A percentile compares a stretch with the other conserved stretches of the same genome.
These are phyloP conservation scores for Alethe diademata DNA, from an alignment of 2,113 vertebrate genomes.

Conservation along the genomic window DNA sequence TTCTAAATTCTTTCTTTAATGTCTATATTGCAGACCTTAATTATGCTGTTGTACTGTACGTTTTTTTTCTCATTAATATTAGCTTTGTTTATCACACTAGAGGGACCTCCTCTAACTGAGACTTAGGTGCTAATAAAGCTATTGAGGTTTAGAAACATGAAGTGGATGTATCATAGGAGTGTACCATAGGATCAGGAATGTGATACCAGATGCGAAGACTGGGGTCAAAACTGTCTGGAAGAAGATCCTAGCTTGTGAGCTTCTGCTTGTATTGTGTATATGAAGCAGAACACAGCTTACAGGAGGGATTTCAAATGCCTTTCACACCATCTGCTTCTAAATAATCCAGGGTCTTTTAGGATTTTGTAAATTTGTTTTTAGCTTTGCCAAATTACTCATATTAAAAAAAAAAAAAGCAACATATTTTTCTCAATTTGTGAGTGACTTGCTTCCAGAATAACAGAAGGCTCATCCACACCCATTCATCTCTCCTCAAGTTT, in stretches of 20 bases:
- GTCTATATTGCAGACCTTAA: not conserved
- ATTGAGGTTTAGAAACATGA: not conserved
- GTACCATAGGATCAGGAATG: not conserved
- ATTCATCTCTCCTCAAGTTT: not conserved
- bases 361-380: slow-evolving; percentile 30
- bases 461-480: not conserved
- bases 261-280: not conserved
- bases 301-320: slow-evolving; percentile 21
- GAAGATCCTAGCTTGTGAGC: not conserved
- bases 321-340: slow-evolving; percentile 34
- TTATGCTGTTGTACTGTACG: not conserved
- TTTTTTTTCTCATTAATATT: not conserved
- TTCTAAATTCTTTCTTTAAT: not conserved
- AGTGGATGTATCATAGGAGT: not conserved
- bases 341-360: slow-evolving; percentile 12
- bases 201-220: not conserved
- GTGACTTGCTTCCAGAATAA: not conserved
- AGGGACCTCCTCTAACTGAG: not conserved
- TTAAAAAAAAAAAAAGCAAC: not conserved
- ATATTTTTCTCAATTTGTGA: not conserved
- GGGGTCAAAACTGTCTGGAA: not conserved
- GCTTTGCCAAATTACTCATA: slow-evolving; percentile 24
- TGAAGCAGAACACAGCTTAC: not conserved
- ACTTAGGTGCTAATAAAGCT: not conserved
- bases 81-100: not conserved